Percentiles rank a stretch among this genome's conserved stretches.
phyloP scores from a whole-genome alignment of 1,140 invertebrate species.

The Drosophila willistoni region DNA sequence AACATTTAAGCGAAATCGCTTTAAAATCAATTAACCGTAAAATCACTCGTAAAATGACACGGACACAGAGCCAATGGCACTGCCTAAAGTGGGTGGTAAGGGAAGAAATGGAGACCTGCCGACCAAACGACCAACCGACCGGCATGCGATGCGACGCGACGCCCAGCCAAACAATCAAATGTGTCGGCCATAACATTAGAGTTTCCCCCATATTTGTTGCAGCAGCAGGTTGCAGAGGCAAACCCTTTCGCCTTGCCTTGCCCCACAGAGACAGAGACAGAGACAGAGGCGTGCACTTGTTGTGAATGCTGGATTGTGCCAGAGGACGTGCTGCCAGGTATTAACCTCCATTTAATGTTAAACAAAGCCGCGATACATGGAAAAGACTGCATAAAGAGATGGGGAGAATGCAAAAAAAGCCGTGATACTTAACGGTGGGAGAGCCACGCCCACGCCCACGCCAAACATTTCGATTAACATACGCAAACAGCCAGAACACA shows the following conservation, averaged over 20 bases:
- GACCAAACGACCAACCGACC: constrained; percentile 9
- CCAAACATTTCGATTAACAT: constrained; percentile 80
- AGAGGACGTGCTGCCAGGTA: constrained; percentile 76
- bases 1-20: constrained; percentile 82
- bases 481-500: constrained; percentile 57
- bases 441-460: constrained; percentile 34
- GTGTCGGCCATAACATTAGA: constrained; percentile 78
- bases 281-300: constrained; percentile 23
- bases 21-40: constrained; percentile 83
- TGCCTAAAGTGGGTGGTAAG: not conserved
- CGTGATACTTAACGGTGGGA: constrained; percentile 7
- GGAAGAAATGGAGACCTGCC: constrained; percentile 21
- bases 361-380: constrained; percentile 77
- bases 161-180: constrained; percentile 70
- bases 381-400: not conserved
- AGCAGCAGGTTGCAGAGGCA: constrained; percentile 6
- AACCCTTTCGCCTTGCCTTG: constrained; percentile 25
- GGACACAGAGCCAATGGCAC: constrained; percentile 19
- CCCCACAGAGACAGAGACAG: constrained; percentile 53
- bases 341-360: constrained; percentile 82
- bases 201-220: constrained; percentile 1
- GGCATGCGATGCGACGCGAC: constrained; percentile 28
- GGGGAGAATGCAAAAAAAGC: constrained; percentile 19
- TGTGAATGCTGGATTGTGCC: constrained; percentile 17
- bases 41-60: constrained; percentile 76